phyloP scores from a whole-genome alignment of 2,113 vertebrate genomes.

The Electrona antarctica region DNA sequence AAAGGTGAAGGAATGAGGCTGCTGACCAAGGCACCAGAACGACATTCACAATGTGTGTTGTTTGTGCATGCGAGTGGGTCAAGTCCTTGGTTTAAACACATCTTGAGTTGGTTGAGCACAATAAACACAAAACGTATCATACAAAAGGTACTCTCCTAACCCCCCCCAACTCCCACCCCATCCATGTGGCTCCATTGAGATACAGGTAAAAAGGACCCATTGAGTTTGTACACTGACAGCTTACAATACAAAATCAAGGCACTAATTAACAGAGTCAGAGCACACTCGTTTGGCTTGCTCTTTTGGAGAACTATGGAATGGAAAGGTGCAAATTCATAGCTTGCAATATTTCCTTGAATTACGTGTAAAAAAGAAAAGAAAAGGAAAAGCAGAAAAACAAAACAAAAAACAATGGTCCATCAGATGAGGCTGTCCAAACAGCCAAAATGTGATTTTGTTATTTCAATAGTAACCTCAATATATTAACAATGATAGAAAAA shows the following conservation, averaged over 20 bases:
- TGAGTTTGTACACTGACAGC: conserved; percentile 22
- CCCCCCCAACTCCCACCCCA: background rate
- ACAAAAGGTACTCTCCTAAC: conserved; percentile 9
- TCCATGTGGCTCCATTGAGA: conserved; percentile 12
- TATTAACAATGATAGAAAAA: conserved; percentile 76
- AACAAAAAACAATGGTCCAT: conserved; percentile 38
- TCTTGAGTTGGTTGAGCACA: conserved; percentile 35
- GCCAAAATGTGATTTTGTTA: conserved; percentile 36
- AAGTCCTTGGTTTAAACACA: conserved; percentile 38
- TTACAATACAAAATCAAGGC: conserved; percentile 65
- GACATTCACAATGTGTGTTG: conserved; percentile 27
- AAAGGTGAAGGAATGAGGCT: conserved; percentile 30
- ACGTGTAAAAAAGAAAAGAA: conserved; percentile 20
- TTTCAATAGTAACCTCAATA: conserved; percentile 50
- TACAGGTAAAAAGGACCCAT: conserved; percentile 30
- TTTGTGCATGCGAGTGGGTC: conserved; percentile 4
- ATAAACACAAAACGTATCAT: conserved; percentile 23
- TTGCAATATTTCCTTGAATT: conserved; percentile 59
- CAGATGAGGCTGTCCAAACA: conserved; percentile 31
- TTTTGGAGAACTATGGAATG: conserved; percentile 43
- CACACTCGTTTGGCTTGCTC: conserved; percentile 34
- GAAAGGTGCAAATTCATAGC: conserved; percentile 68
- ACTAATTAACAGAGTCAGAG: conserved; percentile 63
- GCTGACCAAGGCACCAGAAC: conserved; percentile 8
- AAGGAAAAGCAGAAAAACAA: conserved; percentile 16